A percentile compares a stretch with the other conserved stretches of the same genome.
These are phyloP conservation scores for Simalia tracyae DNA, from an alignment of 2,797 vertebrate species.

Conservation along the genomic window DNA sequence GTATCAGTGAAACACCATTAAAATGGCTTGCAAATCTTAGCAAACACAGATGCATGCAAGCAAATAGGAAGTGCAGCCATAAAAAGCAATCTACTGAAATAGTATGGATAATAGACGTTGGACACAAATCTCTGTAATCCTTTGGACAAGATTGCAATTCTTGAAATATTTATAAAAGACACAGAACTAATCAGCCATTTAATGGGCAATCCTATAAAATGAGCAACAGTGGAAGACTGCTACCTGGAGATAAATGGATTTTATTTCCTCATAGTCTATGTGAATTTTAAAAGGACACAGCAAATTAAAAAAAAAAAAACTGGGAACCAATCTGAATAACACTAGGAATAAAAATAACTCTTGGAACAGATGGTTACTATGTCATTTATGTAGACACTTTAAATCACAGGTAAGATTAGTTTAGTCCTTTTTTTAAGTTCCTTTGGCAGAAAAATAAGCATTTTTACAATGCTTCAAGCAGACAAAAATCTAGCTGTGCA, in stretches of 20 bases:
- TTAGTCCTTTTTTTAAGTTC: not conserved
- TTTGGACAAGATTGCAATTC: constrained; percentile 51
- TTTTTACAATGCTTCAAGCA: not conserved
- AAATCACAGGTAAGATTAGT: not conserved
- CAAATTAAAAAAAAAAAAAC: constrained; percentile 26
- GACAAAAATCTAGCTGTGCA: not conserved
- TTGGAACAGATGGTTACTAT: not conserved
- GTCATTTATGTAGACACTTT: not conserved
- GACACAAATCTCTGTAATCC: constrained; percentile 63
- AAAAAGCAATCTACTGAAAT: constrained; percentile 46
- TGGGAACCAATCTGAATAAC: not conserved
- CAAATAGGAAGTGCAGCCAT: not conserved
- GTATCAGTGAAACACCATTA: not conserved
- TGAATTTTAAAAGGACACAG: constrained; percentile 46
- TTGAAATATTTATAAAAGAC: constrained; percentile 64
- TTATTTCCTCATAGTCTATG: constrained; percentile 44
- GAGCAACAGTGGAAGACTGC: constrained; percentile 55
- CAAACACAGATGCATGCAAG: constrained; percentile 21
- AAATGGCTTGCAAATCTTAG: constrained; percentile 15
- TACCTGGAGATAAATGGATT: constrained; percentile 62
- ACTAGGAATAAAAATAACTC: not conserved
- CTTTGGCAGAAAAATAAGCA: not conserved
- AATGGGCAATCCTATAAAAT: constrained; percentile 67
- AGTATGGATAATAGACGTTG: constrained; percentile 40
- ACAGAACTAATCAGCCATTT: constrained; percentile 67